These are phyloP conservation scores for Spongilla lacustris DNA, from an alignment of 37 sponge, comb jelly and placozoan species.

Conservation along the genomic window DNA sequence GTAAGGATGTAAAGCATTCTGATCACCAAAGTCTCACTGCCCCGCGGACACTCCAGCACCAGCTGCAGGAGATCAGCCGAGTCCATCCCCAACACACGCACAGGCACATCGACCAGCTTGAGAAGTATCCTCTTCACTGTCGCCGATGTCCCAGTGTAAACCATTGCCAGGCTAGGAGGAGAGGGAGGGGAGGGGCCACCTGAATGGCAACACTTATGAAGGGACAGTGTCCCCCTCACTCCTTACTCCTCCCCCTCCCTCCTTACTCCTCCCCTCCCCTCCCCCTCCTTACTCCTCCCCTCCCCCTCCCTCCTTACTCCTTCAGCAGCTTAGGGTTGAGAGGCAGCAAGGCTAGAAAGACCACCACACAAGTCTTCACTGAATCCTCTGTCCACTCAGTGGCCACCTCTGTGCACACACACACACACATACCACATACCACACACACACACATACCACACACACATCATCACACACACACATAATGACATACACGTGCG, in stretches of 20 bases:
- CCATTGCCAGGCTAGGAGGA: slow-evolving; percentile 67
- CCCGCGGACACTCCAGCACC: slow-evolving; percentile 88
- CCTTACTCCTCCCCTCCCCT: no score
- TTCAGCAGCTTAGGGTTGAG: slow-evolving; percentile 89
- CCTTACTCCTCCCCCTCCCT: no score
- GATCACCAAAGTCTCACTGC: slow-evolving; percentile 94
- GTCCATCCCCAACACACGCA: slow-evolving; percentile 81
- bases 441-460: neutral
- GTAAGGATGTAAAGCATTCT: slow-evolving; percentile 93
- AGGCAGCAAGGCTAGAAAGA: slow-evolving; percentile 90
- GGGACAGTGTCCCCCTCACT: no score
- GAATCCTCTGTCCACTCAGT: slow-evolving; percentile 87
- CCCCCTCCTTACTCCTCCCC: no score
- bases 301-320: slow-evolving; percentile 82
- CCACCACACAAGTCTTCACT: slow-evolving; percentile 77
- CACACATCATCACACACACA: neutral
- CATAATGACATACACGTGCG: neutral
- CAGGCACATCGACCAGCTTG: slow-evolving; percentile 87
- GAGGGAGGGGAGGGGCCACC: neutral
- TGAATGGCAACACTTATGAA: neutral
- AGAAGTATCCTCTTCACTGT: slow-evolving; percentile 90
- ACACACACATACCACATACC: slow-evolving; percentile 5
- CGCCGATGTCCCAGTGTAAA: slow-evolving; percentile 77
- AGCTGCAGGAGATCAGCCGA: slow-evolving; percentile 84
- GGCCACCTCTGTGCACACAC: slow-evolving; percentile 53